Conservation (phyloP, 1,140 invertebrate genomes). For the Drosophila guanche region DNA sequence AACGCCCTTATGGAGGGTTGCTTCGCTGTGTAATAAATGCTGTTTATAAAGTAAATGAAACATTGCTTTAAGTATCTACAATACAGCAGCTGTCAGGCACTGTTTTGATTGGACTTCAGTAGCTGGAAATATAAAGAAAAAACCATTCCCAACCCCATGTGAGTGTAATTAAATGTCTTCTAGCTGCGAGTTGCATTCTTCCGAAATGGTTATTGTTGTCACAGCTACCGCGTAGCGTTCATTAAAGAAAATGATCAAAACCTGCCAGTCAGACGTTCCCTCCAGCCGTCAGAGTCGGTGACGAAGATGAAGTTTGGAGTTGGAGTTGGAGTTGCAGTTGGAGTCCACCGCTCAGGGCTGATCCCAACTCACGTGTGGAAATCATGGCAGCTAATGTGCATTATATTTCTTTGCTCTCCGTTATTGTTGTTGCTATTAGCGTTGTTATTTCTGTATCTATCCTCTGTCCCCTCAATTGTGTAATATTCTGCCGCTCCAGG, state of each 20-base stretch:
- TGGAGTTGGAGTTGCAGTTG: neutral
- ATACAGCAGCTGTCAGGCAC: too few species aligned
- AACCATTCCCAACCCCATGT: too few species aligned
- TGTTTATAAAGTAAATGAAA: too few species aligned
- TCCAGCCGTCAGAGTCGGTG: slow-evolving; percentile 25
- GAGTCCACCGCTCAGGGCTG: slow-evolving; percentile 12
- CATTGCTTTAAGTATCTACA: too few species aligned
- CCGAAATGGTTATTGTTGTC: slow-evolving; percentile 47
- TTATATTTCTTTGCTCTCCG: slow-evolving; percentile 33
- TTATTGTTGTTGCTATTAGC: neutral
- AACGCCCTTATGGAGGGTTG: too few species aligned
- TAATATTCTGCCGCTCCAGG: slow-evolving; percentile 46
- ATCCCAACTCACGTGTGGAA: slow-evolving; percentile 32
- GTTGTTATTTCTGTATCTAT: too few species aligned
- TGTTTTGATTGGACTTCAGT: too few species aligned
- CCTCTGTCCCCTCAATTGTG: slow-evolving; percentile 39
- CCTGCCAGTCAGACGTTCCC: slow-evolving; percentile 38
- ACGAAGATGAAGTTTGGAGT: neutral
- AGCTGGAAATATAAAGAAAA: too few species aligned
- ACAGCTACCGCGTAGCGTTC: slow-evolving; percentile 27
- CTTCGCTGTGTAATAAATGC: too few species aligned
- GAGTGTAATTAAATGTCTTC: slow-evolving; percentile 13
- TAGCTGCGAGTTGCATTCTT: slow-evolving; percentile 11
- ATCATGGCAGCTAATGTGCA: slow-evolving; percentile 53
- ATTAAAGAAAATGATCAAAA: slow-evolving; percentile 42